A percentile compares a stretch with the other conserved stretches of the same genome.
These are phyloP conservation scores for Anadara kagoshimensis DNA, from an alignment of 1,140 invertebrate genomes.

Conservation along the genomic window DNA sequence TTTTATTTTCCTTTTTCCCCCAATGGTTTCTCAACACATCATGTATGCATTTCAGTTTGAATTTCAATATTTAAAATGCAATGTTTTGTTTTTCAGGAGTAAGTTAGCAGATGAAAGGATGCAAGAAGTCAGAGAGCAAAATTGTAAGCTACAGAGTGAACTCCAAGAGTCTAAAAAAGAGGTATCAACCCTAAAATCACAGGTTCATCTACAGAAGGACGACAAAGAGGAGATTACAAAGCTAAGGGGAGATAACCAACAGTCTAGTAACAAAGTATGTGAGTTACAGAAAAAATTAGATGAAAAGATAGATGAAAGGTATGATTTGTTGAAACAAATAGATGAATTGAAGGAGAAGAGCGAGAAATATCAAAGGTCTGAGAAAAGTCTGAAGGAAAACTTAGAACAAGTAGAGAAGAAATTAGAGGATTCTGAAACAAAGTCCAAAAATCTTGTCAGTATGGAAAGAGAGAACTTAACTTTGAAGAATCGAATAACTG, in stretches of 20 bases:
- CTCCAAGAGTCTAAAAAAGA: constrained; percentile 51
- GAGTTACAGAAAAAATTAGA: constrained; percentile 32
- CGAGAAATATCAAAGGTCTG: constrained; percentile 42
- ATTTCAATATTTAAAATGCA: too few species aligned
- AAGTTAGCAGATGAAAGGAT: constrained; percentile 57
- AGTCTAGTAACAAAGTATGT: constrained; percentile 12
- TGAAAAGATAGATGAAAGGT: constrained; percentile 35
- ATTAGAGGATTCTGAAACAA: constrained; percentile 35
- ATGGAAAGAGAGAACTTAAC: constrained; percentile 58
- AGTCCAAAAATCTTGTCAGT: constrained; percentile 34
- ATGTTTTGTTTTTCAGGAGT: constrained; percentile 34
- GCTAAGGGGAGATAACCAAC: constrained; percentile 15
- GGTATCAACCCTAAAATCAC: constrained; percentile 24
- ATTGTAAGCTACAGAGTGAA: constrained; percentile 62
- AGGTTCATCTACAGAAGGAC: not conserved
- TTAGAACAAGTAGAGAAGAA: constrained; percentile 40
- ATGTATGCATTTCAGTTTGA: too few species aligned
- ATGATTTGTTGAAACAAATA: constrained; percentile 28
- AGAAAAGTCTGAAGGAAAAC: constrained; percentile 39
- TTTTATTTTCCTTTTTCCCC: too few species aligned
- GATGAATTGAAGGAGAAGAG: constrained; percentile 25
- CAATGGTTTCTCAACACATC: too few species aligned
- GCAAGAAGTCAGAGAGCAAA: constrained; percentile 49
- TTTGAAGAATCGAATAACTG: constrained; percentile 75
- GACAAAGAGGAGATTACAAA: constrained; percentile 5